Conservation (phyloP, 2,797 vertebrate genomes). For the Taeniopygia guttata region DNA sequence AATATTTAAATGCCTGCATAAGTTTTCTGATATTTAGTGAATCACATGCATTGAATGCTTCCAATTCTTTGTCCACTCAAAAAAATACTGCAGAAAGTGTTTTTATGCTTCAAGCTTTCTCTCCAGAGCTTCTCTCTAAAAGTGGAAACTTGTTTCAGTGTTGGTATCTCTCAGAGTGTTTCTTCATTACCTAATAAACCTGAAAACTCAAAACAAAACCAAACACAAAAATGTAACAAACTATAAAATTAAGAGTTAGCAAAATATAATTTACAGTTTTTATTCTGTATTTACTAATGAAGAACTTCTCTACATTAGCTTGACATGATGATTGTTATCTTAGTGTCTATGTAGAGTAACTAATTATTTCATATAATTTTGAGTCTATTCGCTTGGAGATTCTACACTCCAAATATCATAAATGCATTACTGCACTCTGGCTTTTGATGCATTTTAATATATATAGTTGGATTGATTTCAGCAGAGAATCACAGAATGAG, state of each 20-base stretch:
- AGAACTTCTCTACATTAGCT: background rate
- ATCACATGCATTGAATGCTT: background rate
- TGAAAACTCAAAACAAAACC: background rate
- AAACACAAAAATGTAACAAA: background rate
- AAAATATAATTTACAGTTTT: background rate
- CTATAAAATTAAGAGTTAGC: background rate
- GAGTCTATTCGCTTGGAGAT: background rate
- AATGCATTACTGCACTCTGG: rapidly evolving
- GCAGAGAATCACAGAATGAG: background rate
- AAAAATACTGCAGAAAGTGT: background rate
- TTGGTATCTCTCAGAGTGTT: background rate
- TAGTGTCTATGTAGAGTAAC: background rate
- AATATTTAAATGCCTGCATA: background rate
- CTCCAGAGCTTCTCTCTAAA: background rate
- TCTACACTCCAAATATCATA: background rate
- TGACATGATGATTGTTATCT: background rate
- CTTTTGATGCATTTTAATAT: background rate
- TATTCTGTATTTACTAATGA: background rate
- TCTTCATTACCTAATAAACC: background rate
- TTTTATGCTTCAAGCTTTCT: background rate
- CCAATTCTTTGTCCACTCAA: background rate
- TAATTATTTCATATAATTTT: background rate
- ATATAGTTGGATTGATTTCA: background rate
- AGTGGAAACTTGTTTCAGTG: background rate
- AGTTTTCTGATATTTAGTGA: background rate